Evolutionary conservation across 2,888 invertebrate genomes (phyloP), one percentile per base, ranked within the genome.

Genomic region (Stenchaetothrips biformis): DNA sequence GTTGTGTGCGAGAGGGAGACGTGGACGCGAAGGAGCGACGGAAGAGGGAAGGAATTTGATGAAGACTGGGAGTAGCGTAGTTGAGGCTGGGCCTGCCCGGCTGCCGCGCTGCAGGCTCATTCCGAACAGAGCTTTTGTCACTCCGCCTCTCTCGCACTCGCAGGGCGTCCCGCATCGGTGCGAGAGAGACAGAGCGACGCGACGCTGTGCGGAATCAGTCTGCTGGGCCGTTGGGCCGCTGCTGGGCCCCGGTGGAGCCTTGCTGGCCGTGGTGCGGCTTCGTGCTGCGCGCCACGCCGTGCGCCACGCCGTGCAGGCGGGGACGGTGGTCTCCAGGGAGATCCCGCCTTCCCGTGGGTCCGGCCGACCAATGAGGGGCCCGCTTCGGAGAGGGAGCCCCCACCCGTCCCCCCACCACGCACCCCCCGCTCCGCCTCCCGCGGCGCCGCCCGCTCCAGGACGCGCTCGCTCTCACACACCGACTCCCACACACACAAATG

Each of bases 221-320:
- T 1, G 37, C 37, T 37, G 37, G 37, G 37, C 37, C 37, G 37
- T 37, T 37, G 37, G 37, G 37, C 37, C 37, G 37, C 37, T 80
- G 37, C 37, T 80, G 78, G 79, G 79, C 79, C 59, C 79, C 79
- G 62, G 62, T 67, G 67, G 79, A 79, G 47, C 21, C 47, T 62
- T 79, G 59, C 79, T 62, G 47, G 79, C 59, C 59, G 62, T 37
- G 59, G 27, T 53, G 49, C 53, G 37, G 37, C 37, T 37, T 37
- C 37, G 37, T 37, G 37, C 37, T 4, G 4, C 37, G 37, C 37
- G n/a, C 18, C 79, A 53, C 78, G 16, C 16, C 25, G 21, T 78
- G 16, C 18, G n/a, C 67, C 59, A 59, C n/a, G 78, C 59, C 48
- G 62, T n/a, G 78, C 37, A 78, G 62, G 9, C 80, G 80, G 78